Percentiles rank a stretch among this genome's conserved stretches.
Evolutionary conservation across 2,888 invertebrate genomes (phyloP).

Genomic region (Leptinotarsa juncta): DNA sequence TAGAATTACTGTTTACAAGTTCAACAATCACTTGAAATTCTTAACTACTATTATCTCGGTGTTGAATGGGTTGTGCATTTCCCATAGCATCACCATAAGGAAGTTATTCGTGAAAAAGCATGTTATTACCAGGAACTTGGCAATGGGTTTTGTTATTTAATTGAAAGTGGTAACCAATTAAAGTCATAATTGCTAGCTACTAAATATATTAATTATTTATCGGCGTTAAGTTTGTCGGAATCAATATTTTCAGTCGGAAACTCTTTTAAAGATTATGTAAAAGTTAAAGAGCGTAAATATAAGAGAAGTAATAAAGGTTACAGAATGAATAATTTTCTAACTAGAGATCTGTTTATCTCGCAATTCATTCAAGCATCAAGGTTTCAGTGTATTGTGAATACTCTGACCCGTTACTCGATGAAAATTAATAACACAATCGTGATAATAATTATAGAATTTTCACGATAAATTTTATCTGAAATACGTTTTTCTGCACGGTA

Average conservation of each 20-base stretch:
- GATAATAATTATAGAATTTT: too few relatives aligned
- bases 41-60: neutral
- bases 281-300: neutral
- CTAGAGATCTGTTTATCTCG: too few relatives aligned
- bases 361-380: too few relatives aligned
- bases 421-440: too few relatives aligned
- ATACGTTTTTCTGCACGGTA: too few relatives aligned
- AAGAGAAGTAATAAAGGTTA: too few relatives aligned
- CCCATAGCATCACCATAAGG: constrained; percentile 7
- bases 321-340: too few relatives aligned
- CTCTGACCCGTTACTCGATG: too few relatives aligned
- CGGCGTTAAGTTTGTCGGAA: neutral
- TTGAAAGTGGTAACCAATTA: constrained; percentile 17
- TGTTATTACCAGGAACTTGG: constrained; percentile 21
- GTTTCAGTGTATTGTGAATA: too few relatives aligned
- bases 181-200: neutral
- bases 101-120: constrained; percentile 17
- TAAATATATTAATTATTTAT: neutral
- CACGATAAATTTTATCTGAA: too few relatives aligned
- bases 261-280: neutral
- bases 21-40: neutral
- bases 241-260: neutral
- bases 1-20: too few relatives aligned
- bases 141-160: constrained; percentile 23
- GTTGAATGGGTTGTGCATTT: neutral